These are phyloP conservation scores for Eulemur coronatus DNA, from an alignment of 2,797 vertebrate genomes.

Conservation along the genomic window DNA sequence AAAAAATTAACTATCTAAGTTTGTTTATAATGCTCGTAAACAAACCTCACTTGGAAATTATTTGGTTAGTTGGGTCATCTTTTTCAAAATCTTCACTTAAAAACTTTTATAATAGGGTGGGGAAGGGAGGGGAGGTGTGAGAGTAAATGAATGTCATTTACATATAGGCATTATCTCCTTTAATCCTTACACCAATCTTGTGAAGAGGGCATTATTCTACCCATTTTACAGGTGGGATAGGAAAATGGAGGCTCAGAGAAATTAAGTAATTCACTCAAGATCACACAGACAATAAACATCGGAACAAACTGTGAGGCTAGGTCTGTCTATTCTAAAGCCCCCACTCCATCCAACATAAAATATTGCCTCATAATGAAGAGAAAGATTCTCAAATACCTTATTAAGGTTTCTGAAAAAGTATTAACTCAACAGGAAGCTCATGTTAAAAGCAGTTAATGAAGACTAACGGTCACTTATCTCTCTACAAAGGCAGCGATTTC, in stretches of 20 bases:
- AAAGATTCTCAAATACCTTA: not conserved
- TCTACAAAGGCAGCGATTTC: not conserved
- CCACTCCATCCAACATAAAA: not conserved
- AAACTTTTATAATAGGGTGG: not conserved
- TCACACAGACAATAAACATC: not conserved
- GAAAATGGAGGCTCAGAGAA: not conserved
- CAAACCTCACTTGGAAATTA: not conserved
- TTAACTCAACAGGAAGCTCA: not conserved
- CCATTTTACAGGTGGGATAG: not conserved
- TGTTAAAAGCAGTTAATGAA: not conserved
- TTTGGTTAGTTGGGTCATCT: not conserved
- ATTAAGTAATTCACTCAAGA: not conserved
- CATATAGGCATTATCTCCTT: not conserved
- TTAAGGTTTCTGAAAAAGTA: not conserved
- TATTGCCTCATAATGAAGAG: not conserved
- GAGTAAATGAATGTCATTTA: not conserved
- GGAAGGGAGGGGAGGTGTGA: not conserved
- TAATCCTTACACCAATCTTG: not conserved
- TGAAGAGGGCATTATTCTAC: not conserved
- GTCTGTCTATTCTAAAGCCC: not conserved
- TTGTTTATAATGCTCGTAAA: not conserved
- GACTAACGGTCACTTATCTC: not conserved
- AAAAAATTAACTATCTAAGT: not conserved
- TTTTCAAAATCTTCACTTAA: not conserved
- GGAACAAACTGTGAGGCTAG: not conserved